Percentiles rank a stretch among this genome's conserved stretches.
phyloP scores from a whole-genome alignment of 2,888 invertebrate genomes.

The Drosophila gaucha region DNA sequence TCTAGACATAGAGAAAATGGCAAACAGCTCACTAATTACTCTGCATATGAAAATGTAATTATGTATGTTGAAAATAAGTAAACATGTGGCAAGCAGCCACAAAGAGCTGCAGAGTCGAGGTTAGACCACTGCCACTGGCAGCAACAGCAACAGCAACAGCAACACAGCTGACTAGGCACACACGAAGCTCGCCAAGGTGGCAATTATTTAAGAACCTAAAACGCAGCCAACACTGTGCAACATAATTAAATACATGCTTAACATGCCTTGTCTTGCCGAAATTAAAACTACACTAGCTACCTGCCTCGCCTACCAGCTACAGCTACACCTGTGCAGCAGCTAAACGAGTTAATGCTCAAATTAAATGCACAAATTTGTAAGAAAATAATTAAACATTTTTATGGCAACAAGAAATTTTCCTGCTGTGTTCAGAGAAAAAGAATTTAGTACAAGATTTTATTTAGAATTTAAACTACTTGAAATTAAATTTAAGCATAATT shows the following conservation, averaged over 20 bases:
- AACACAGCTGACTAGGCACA: neutral
- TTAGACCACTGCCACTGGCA: constrained; percentile 48
- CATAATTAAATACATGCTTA: constrained; percentile 44
- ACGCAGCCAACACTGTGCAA: constrained; percentile 39
- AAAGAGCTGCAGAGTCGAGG: constrained; percentile 43
- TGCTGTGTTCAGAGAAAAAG: too few species aligned
- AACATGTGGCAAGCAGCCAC: constrained; percentile 55
- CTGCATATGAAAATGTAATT: constrained; percentile 61
- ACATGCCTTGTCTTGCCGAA: constrained; percentile 9
- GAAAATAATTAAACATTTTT: neutral
- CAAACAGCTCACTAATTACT: constrained; percentile 48
- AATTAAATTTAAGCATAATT: too few species aligned
- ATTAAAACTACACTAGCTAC: neutral
- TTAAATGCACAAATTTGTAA: constrained; percentile 11
- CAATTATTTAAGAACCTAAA: constrained; percentile 47
- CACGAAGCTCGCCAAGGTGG: constrained; percentile 27
- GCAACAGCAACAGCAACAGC: constrained; percentile 7
- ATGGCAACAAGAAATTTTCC: too few species aligned
- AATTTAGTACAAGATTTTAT: too few species aligned
- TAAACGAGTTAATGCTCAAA: constrained; percentile 14
- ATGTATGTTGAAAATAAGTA: constrained; percentile 52
- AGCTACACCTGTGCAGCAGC: constrained; percentile 1
- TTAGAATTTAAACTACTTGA: too few species aligned
- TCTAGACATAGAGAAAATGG: constrained; percentile 14
- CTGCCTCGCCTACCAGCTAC: neutral